A percentile compares a stretch with the other conserved stretches of the same genome.
Conservation (phyloP, 2,888 invertebrate species). For the Eledona agricola region DNA sequence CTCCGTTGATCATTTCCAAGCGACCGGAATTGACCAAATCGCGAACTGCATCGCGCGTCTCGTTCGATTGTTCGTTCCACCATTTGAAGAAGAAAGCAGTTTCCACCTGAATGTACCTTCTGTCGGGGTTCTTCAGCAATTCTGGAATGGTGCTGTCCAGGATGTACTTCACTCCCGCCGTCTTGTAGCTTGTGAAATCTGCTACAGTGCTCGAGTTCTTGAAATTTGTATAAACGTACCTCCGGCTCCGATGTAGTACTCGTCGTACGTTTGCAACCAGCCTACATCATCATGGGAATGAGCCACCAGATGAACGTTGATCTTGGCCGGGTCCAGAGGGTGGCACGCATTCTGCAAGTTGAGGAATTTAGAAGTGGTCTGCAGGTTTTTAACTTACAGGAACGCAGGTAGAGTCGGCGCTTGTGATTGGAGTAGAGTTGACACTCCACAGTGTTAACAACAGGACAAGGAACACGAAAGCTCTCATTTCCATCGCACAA, state of each 20-base stretch:
- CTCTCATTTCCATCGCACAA: too few relatives aligned
- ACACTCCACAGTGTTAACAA: too few relatives aligned
- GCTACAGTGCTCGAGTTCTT: not conserved
- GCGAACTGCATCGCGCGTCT: slow-evolving; percentile 65
- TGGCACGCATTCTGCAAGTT: slow-evolving; percentile 67
- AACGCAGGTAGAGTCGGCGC: too few relatives aligned
- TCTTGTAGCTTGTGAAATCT: slow-evolving; percentile 2
- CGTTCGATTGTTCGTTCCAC: slow-evolving; percentile 75
- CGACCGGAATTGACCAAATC: slow-evolving; percentile 68
- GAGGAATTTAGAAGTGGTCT: not conserved
- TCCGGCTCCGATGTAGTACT: slow-evolving; percentile 79
- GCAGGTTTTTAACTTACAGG: too few relatives aligned
- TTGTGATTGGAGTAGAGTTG: too few relatives aligned
- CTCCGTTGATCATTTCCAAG: slow-evolving; percentile 70
- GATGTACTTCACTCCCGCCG: slow-evolving; percentile 76
- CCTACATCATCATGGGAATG: slow-evolving; percentile 93
- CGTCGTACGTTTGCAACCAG: slow-evolving; percentile 89
- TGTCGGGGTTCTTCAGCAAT: slow-evolving; percentile 72
- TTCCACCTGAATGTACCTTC: slow-evolving; percentile 82
- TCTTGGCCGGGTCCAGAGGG: slow-evolving; percentile 44
- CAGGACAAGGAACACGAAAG: too few relatives aligned
- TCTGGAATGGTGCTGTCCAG: slow-evolving; percentile 83
- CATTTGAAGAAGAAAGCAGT: slow-evolving; percentile 82
- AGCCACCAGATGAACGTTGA: slow-evolving; percentile 80
- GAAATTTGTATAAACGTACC: slow-evolving; percentile 7